phyloP scores from a whole-genome alignment of 2,797 vertebrate genomes.

The Argya squamiceps region DNA sequence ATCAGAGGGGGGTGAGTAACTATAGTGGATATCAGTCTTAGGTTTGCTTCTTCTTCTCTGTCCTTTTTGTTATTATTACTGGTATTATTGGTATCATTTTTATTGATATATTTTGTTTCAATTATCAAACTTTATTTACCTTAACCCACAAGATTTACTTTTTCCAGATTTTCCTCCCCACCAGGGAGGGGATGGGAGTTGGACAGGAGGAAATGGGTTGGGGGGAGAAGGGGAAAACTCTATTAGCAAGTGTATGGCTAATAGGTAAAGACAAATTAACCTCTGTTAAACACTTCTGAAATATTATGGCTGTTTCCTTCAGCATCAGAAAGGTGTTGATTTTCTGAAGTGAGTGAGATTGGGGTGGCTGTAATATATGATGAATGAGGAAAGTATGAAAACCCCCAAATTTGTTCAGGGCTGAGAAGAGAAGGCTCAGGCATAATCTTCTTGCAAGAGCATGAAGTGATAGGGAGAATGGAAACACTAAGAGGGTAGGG shows the following conservation, averaged over 20 bases:
- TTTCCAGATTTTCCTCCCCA: not conserved
- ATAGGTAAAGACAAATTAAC: not conserved
- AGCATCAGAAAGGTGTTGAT: not conserved
- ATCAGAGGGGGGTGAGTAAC: not conserved
- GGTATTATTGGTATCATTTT: not conserved
- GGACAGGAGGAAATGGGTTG: not conserved
- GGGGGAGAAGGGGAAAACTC: not conserved
- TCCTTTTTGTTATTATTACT: not conserved
- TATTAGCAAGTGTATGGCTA: not conserved
- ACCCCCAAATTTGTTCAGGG: not conserved
- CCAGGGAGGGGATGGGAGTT: too few species aligned
- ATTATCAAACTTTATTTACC: not conserved
- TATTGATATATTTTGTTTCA: not conserved
- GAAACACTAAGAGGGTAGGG: not conserved
- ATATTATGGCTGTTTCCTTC: not conserved
- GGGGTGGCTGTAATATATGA: accelerated
- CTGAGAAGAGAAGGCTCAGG: not conserved
- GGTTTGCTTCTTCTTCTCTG: not conserved
- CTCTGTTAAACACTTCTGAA: not conserved
- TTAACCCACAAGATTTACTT: not conserved
- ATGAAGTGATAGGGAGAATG: not conserved
- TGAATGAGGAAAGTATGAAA: not conserved
- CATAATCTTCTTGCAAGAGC: not conserved
- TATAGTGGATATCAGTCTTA: not conserved
- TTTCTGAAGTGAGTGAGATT: not conserved